Conservation (phyloP, 2,113 vertebrate genomes). For the Boulengerochromis microlepis region DNA sequence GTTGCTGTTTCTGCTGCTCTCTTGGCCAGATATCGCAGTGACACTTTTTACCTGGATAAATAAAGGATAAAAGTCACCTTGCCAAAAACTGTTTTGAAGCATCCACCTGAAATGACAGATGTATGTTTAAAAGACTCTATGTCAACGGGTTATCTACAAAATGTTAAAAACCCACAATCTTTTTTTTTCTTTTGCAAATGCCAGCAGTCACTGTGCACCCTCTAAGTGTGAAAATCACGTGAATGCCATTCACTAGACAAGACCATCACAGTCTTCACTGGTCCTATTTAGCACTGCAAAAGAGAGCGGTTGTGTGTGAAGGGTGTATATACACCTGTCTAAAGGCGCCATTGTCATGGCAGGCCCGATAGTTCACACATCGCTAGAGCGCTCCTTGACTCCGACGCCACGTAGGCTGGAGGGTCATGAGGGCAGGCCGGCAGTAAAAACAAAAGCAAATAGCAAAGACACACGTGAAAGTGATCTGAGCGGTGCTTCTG, state of each 20-base stretch:
- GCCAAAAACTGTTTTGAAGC: not conserved
- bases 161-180: not conserved
- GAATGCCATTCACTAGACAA: not conserved
- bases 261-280: slow-evolving; percentile 15
- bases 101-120: not conserved
- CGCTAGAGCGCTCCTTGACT: slow-evolving; percentile 56
- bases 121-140: not conserved
- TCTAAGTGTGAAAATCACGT: not conserved
- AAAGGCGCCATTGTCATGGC: slow-evolving; percentile 55
- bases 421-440: slow-evolving; percentile 48
- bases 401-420: slow-evolving; percentile 66
- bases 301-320: not conserved
- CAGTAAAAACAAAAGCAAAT: slow-evolving; percentile 55
- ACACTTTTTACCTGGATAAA: not conserved
- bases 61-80: not conserved
- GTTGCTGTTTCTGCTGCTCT: not conserved
- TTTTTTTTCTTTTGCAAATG: not conserved
- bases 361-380: slow-evolving; percentile 63
- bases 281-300: slow-evolving; percentile 32
- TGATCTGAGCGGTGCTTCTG: slow-evolving; percentile 4
- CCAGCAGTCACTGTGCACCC: not conserved
- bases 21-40: not conserved
- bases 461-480: slow-evolving; percentile 46
- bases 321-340: slow-evolving; percentile 52
- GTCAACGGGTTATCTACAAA: not conserved